Conservation (phyloP, 1,140 invertebrate genomes). For the Yoshiicerus persimilis region DNA sequence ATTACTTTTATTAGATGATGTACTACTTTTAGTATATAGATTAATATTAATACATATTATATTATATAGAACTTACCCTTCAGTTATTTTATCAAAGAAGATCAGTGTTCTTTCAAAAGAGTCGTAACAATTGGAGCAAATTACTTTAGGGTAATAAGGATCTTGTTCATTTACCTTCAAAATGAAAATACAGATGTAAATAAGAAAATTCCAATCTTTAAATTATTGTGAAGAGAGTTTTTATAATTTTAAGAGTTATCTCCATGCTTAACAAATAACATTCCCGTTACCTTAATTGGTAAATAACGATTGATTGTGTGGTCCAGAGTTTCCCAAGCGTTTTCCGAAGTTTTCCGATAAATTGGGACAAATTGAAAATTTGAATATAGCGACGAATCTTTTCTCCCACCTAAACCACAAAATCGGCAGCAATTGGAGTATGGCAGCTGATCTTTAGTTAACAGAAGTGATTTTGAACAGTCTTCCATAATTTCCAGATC, state of each 20-base stretch:
- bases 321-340: not conserved
- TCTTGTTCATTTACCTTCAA: constrained; percentile 7
- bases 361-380: not conserved
- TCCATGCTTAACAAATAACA: too few species aligned
- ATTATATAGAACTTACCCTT: constrained; percentile 28
- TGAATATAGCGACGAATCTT: not conserved
- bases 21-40: too few species aligned
- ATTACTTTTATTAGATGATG: too few species aligned
- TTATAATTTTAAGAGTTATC: too few species aligned
- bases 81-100: constrained; percentile 31
- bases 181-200: not conserved
- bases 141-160: constrained; percentile 27
- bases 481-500: not conserved
- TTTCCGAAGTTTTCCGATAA: not conserved
- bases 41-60: too few species aligned
- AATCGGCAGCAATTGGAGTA: not conserved
- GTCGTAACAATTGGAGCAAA: constrained; percentile 13
- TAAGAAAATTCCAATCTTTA: too few species aligned
- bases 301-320: constrained; percentile 25
- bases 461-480: not conserved
- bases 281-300: constrained; percentile 19
- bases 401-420: not conserved
- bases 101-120: not conserved
- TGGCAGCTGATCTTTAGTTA: not conserved
- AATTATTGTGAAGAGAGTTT: too few species aligned